A percentile compares a stretch with the other conserved stretches of the same genome.
These are phyloP conservation scores for Zapornia atra DNA, from an alignment of 2,113 vertebrate species.

Conservation along the genomic window DNA sequence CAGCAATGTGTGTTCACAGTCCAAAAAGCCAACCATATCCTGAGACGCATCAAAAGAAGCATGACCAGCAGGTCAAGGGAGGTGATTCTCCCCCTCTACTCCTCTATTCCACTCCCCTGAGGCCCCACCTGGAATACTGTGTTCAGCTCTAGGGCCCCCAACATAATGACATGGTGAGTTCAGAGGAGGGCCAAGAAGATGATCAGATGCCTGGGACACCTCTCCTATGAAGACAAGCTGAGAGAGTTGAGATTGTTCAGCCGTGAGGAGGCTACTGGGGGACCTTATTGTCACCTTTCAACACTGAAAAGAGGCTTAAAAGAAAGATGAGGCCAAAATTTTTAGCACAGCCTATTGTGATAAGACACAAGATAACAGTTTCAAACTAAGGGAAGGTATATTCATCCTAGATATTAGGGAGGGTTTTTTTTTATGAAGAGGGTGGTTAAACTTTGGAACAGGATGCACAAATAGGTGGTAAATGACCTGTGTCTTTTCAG, in stretches of 20 bases:
- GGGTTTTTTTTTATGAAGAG: background rate
- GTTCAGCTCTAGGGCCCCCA: background rate
- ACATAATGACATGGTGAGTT: fast-evolving
- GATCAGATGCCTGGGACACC: fast-evolving
- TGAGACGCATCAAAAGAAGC: background rate
- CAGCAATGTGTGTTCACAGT: fast-evolving
- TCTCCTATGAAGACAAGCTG: background rate
- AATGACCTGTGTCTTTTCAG: too few species aligned
- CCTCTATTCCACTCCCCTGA: background rate
- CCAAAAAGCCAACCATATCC: fast-evolving
- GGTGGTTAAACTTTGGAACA: background rate
- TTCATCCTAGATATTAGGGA: background rate
- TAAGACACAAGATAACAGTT: background rate
- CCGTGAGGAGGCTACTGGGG: too few species aligned
- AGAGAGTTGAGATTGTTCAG: too few species aligned
- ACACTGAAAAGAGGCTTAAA: background rate
- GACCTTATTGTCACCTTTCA: background rate
- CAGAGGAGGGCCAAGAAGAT: background rate
- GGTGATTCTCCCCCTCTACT: background rate
- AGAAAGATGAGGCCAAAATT: background rate
- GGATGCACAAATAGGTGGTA: background rate
- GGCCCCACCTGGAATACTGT: background rate
- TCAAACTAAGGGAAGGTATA: background rate
- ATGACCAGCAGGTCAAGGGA: fast-evolving
- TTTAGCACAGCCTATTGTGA: background rate